These are phyloP conservation scores for Pseudopipra pipra DNA, from an alignment of 2,113 vertebrate species.

Conservation along the genomic window DNA sequence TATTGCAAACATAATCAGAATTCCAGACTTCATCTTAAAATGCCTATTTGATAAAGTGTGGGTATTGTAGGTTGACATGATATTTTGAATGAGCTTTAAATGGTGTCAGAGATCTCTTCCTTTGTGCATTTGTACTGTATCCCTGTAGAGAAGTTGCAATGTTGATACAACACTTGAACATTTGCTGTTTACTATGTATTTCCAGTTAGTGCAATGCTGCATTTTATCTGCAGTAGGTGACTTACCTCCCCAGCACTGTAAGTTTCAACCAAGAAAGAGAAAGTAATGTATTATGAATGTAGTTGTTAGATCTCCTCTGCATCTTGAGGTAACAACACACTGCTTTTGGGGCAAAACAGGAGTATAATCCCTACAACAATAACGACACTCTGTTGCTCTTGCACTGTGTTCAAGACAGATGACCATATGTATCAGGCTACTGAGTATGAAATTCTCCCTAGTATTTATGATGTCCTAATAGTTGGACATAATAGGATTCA, in stretches of 20 bases:
- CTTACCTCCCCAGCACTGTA: not conserved
- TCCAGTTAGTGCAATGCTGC: not conserved
- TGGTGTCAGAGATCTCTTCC: not conserved
- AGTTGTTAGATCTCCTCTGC: not conserved
- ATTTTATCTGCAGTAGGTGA: not conserved
- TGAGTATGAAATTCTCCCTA: not conserved
- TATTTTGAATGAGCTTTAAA: constrained; percentile 22
- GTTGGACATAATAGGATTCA: not conserved
- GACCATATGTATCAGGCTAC: not conserved
- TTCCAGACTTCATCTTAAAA: constrained; percentile 11
- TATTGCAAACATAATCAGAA: not conserved
- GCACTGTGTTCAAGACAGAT: not conserved
- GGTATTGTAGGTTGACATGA: not conserved
- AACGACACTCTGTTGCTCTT: not conserved
- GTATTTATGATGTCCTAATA: not conserved
- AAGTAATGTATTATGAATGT: not conserved
- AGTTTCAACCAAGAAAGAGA: not conserved
- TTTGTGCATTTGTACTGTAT: not conserved
- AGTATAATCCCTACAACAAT: not conserved
- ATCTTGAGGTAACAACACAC: not conserved
- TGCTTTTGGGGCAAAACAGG: not conserved
- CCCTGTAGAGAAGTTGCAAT: not conserved
- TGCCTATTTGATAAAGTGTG: not conserved
- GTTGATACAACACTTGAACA: not conserved
- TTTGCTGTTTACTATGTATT: not conserved